A percentile compares a stretch with the other conserved stretches of the same genome.
phyloP scores from a whole-genome alignment of 2,113 vertebrate genomes.

The Amblyornis subalaris region DNA sequence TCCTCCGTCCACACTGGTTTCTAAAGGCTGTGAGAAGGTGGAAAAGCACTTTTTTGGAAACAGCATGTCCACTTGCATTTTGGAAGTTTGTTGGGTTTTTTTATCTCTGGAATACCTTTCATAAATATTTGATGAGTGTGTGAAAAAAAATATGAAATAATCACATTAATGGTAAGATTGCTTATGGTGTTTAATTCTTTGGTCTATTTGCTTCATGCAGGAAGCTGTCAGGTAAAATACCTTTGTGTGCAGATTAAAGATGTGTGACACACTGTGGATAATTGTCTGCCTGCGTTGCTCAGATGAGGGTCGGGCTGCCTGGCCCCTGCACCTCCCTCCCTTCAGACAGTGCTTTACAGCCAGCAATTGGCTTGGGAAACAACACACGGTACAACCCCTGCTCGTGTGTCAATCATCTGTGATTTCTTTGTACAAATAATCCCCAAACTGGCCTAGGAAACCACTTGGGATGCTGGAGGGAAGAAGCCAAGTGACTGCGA shows the following conservation, averaged over 20 bases:
- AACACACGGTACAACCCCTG: not conserved
- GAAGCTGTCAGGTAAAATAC: not conserved
- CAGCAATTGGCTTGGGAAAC: not conserved
- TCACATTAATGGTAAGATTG: not conserved
- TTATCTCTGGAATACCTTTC: not conserved
- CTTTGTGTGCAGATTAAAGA: not conserved
- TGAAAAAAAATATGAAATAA: not conserved
- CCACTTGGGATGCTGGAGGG: not conserved
- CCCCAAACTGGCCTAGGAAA: not conserved
- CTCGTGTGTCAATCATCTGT: not conserved
- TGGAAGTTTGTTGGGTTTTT: fast-evolving
- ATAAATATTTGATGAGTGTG: not conserved
- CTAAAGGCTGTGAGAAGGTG: not conserved
- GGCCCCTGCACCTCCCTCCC: not conserved
- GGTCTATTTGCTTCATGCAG: not conserved
- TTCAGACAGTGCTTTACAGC: not conserved
- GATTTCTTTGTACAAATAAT: not conserved
- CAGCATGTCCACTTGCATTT: not conserved
- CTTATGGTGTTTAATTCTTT: not conserved
- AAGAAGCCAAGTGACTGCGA: not conserved
- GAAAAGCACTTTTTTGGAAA: not conserved
- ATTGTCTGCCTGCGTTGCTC: not conserved
- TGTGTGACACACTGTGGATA: not conserved
- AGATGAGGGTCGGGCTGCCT: not conserved
- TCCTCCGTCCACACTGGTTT: not conserved